A percentile compares a stretch with the other conserved stretches of the same genome.
These are phyloP conservation scores for Gorsachius magnificus DNA, from an alignment of 2,797 vertebrate species.

Conservation along the genomic window DNA sequence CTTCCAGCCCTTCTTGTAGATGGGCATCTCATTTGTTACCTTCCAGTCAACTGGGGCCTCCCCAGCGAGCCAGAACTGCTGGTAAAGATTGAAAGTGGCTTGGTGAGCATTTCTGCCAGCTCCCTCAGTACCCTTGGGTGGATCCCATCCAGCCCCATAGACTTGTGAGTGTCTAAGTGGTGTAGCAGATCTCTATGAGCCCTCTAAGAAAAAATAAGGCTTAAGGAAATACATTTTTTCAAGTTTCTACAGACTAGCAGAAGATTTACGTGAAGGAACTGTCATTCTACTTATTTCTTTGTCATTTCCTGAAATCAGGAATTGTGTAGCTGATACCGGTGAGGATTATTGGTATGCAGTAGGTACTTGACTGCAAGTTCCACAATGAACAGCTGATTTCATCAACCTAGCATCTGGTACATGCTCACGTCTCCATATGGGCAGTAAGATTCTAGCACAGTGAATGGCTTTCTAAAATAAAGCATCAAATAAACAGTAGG, in stretches of 20 bases:
- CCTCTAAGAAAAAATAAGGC: neutral
- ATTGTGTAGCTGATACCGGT: neutral
- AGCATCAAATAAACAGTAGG: neutral
- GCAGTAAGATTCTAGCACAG: neutral
- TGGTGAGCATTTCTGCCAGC: too few species aligned
- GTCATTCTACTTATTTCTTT: neutral
- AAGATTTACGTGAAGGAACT: neutral
- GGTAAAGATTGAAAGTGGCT: too few species aligned
- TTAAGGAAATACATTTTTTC: neutral
- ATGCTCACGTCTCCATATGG: neutral
- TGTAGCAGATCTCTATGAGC: neutral
- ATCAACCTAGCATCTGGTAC: neutral
- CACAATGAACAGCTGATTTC: neutral
- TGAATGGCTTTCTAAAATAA: neutral
- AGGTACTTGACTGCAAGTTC: neutral
- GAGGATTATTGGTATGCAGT: neutral
- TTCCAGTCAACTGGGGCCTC: too few species aligned
- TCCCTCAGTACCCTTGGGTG: too few species aligned
- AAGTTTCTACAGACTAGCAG: neutral
- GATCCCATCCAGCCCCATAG: too few species aligned
- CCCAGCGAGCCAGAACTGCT: too few species aligned
- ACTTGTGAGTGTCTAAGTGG: too few species aligned
- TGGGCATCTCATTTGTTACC: too few species aligned
- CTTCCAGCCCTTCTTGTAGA: too few species aligned
- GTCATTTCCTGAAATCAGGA: neutral